A percentile compares a stretch with the other conserved stretches of the same genome.
These are phyloP conservation scores for Macquaria ambigua DNA, from an alignment of 2,113 vertebrate genomes.

Conservation along the genomic window DNA sequence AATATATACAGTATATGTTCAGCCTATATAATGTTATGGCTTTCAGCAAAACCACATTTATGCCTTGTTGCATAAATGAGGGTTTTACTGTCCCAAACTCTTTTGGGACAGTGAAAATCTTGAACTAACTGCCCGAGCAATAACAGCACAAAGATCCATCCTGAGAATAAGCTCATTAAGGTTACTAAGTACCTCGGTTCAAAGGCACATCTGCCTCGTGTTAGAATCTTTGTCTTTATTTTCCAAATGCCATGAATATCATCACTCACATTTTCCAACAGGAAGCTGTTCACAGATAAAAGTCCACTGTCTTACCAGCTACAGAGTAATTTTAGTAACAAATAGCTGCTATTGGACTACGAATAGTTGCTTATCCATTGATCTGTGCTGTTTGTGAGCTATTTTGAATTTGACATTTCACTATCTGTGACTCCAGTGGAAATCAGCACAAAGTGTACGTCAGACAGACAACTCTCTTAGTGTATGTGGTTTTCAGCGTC, in stretches of 20 bases:
- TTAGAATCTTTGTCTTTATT: slow-evolving; percentile 51
- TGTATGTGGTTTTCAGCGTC: neutral
- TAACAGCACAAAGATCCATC: slow-evolving; percentile 32
- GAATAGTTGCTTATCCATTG: slow-evolving; percentile 63
- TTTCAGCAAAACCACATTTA: slow-evolving; percentile 40
- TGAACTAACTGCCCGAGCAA: slow-evolving; percentile 28
- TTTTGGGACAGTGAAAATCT: slow-evolving; percentile 23
- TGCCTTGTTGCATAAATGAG: slow-evolving; percentile 33
- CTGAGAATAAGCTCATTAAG: slow-evolving; percentile 57
- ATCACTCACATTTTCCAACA: slow-evolving; percentile 65
- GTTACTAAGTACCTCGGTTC: slow-evolving; percentile 15
- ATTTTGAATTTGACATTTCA: slow-evolving; percentile 68
- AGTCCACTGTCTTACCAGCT: slow-evolving; percentile 44
- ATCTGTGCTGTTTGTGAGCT: slow-evolving; percentile 62
- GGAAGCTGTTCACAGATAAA: slow-evolving; percentile 65
- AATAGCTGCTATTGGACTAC: slow-evolving; percentile 61
- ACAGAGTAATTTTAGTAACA: slow-evolving; percentile 68
- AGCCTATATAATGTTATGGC: slow-evolving; percentile 48
- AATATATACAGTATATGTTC: slow-evolving; percentile 30
- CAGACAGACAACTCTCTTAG: slow-evolving; percentile 11
- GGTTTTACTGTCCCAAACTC: slow-evolving; percentile 36
- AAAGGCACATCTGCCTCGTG: slow-evolving; percentile 43
- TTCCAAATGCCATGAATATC: slow-evolving; percentile 60
- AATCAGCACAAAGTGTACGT: slow-evolving; percentile 5
- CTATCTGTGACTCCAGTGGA: slow-evolving; percentile 43